phyloP scores from a whole-genome alignment of 2,113 vertebrate species.

The Kryptolebias marmoratus region DNA sequence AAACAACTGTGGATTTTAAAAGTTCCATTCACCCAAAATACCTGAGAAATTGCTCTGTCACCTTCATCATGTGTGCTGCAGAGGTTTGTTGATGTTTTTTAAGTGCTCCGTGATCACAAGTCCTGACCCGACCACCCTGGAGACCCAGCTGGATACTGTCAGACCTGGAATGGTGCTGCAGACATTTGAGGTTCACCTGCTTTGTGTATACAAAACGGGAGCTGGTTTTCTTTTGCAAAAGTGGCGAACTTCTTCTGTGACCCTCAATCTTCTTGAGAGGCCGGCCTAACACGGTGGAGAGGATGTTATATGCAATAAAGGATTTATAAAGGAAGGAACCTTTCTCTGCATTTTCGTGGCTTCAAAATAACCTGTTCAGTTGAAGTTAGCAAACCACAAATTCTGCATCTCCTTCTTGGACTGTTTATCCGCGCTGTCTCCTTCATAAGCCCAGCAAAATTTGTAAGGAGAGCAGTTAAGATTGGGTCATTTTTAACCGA shows the following conservation, averaged over 20 bases:
- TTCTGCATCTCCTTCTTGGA: conserved; percentile 2
- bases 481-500: conserved; percentile 11
- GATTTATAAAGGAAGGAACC: too few relatives aligned
- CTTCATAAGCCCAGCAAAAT: not conserved
- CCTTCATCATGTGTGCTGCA: conserved; percentile 25
- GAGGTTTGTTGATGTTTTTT: conserved; percentile 42
- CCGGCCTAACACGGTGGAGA: conserved; percentile 44
- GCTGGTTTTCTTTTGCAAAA: conserved; percentile 21
- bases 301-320: too few relatives aligned
- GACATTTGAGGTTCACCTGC: conserved; percentile 29
- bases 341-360: not conserved
- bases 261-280: conserved; percentile 12
- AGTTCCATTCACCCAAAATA: conserved; percentile 19
- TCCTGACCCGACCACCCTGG: conserved; percentile 58
- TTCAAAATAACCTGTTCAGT: conserved; percentile 1
- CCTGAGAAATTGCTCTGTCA: conserved; percentile 17
- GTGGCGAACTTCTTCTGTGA: conserved; percentile 30
- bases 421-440: conserved; percentile 29
- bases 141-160: conserved; percentile 67
- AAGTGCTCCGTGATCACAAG: conserved; percentile 35
- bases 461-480: conserved; percentile 5
- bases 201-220: conserved; percentile 61
- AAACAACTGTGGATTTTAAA: conserved; percentile 23
- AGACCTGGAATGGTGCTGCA: conserved; percentile 41
- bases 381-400: conserved; percentile 5